Conservation (phyloP, 2,113 vertebrate species). For the Athene noctua region DNA sequence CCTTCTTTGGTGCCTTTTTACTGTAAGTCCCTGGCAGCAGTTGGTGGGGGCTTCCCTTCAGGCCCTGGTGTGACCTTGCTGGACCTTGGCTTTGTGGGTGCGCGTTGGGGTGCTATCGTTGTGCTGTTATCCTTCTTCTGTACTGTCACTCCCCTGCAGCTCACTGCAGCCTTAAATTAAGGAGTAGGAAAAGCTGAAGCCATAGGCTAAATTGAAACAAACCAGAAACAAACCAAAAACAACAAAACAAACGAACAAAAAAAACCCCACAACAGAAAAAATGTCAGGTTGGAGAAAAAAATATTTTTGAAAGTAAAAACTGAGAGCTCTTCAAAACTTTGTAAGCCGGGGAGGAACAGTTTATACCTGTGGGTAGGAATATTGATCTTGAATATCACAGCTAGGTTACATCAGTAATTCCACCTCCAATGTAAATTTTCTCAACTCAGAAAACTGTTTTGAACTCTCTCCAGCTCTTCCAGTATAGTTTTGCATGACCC, state of each 20-base stretch:
- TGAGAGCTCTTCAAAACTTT: not conserved
- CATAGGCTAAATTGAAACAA: not conserved
- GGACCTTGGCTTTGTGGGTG: not conserved
- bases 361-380: not conserved
- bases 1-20: constrained; percentile 79
- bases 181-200: not conserved
- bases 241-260: too few species aligned
- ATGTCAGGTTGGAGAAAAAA: not conserved
- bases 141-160: not conserved
- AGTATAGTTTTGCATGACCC: not conserved
- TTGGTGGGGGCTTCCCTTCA: not conserved
- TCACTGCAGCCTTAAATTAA: not conserved
- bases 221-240: not conserved
- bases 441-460: not conserved
- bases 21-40: constrained; percentile 35
- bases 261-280: not conserved
- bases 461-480: not conserved
- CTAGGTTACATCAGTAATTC: not conserved
- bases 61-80: not conserved
- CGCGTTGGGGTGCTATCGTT: not conserved
- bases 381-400: not conserved
- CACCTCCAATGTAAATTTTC: not conserved
- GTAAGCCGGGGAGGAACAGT: not conserved
- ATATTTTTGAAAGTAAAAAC: not conserved
- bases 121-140: not conserved